Percentiles rank a stretch among this genome's conserved stretches.
Conservation (phyloP, 2,797 vertebrate species). For the Tangara arthus region DNA sequence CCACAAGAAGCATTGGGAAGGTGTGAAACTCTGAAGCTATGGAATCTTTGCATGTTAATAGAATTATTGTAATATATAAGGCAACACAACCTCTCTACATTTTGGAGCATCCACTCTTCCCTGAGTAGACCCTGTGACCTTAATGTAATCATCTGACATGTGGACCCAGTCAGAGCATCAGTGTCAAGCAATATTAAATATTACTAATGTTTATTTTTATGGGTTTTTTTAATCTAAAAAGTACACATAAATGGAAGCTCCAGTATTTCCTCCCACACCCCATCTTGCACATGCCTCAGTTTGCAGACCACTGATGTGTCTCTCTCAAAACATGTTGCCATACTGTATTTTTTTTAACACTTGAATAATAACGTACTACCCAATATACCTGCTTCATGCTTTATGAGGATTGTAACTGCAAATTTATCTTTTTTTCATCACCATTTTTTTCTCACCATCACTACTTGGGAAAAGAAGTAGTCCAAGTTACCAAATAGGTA, state of each 20-base stretch:
- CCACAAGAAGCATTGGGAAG: too few relatives aligned
- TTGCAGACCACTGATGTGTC: too few relatives aligned
- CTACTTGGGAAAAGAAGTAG: not conserved
- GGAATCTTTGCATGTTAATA: too few relatives aligned
- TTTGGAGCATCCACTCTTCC: not conserved
- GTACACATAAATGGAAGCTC: not conserved
- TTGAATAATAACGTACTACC: not conserved
- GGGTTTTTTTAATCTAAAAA: not conserved
- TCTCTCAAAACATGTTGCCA: not conserved
- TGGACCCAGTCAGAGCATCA: not conserved
- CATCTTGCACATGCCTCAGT: too few relatives aligned
- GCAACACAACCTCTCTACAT: not conserved
- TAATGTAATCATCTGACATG: not conserved
- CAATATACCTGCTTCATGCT: not conserved
- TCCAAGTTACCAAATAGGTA: not conserved
- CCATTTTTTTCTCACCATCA: not conserved
- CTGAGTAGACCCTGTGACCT: not conserved
- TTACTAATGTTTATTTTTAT: not conserved
- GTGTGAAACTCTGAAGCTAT: too few relatives aligned
- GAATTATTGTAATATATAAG: too few relatives aligned
- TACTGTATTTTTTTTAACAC: not conserved
- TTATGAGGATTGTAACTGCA: not conserved
- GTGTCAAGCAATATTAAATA: not conserved
- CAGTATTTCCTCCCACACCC: not conserved
- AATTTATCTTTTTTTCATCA: not conserved